Evolutionary conservation across 2,888 invertebrate genomes (phyloP), one percentile per base, ranked within the genome.

Genomic region (Drosophila siamana): DNA sequence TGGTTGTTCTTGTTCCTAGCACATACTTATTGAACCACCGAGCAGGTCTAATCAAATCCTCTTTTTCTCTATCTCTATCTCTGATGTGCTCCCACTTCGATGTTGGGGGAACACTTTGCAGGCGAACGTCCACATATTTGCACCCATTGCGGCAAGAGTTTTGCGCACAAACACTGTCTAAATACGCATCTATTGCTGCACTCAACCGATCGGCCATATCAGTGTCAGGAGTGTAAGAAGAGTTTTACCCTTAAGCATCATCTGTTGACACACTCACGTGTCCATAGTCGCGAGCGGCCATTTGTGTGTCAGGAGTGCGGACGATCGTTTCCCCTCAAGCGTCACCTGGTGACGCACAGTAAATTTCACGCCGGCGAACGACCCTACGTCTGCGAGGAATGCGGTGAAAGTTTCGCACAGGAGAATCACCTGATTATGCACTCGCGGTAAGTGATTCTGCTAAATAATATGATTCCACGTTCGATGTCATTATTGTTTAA

Each of bases 321-420:
- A 1, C 94, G 96, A 70, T 94, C 96, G 33, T 97, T 97, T 92
- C 96, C 97, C 0, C 92, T 97, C 46, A 96, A 96, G 92, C 94
- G 97, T 51, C 97, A 97, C 87, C 93, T 97, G 51, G 96, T 96
- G 28, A 97, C 97, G 61, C 97, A 97, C 93, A 95, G 95, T 92
- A 97, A 97, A 93, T 96, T 96, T 91, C 97, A 97, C 92, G 96
- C 96, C 24, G 97, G 97, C 6, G 96, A 97, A 91, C 93, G 97
- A 74, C 97, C 97, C 1, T 96, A 95, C 89, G 95, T 98, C 90
- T 98, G 98, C 92, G 95, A 92, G 93, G 96, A 98, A 70, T 99
- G 99, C 90, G 96, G 96, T 2, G 99, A 99, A 92, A 97, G 98
- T 69, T 98, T 98, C 92, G 96, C 97, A 9, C 95, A 97, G 76